Percentiles rank a stretch among this genome's conserved stretches.
Evolutionary conservation across 30 jellyfish, hydroid and myxozoan genomes (phyloP).

Genomic region (Hydractinia symbiolongicarpus): DNA sequence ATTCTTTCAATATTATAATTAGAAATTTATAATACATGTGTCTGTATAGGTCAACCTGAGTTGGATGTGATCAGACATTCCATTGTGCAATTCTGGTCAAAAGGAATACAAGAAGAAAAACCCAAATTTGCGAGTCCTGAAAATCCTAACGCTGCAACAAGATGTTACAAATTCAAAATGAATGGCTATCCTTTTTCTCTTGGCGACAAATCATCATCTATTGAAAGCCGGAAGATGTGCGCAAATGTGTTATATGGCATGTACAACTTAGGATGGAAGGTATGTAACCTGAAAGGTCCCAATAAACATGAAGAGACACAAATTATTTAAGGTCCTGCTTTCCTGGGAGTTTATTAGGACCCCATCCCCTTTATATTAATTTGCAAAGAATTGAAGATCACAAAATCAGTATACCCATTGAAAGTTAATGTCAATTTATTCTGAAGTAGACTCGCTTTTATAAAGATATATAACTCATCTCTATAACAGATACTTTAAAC

Average conservation of each 20-base stretch:
- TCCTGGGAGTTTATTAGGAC: no score
- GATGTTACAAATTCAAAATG: slow-evolving; percentile 4
- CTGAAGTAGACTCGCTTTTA: no score
- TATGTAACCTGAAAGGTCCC: not conserved
- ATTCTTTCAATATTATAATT: no score
- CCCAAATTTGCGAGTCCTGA: not conserved
- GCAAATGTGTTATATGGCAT: not conserved
- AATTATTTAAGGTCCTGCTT: no score
- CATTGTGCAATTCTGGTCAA: not conserved
- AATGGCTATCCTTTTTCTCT: not conserved
- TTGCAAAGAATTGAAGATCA: no score
- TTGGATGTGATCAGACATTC: not conserved
- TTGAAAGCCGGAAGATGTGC: not conserved
- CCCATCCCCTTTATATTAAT: no score
- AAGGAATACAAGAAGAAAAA: not conserved
- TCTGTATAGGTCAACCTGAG: not conserved
- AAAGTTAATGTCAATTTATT: no score
- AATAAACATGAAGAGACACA: no score
- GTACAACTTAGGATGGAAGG: slow-evolving; percentile 18
- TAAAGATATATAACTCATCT: no score
- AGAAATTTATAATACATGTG: no score
- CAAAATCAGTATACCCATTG: no score
- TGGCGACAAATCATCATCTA: not conserved
- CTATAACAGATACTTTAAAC: no score
- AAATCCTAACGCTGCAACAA: not conserved